Base-by-base conservation (phyloP, 35 echinoderm and acorn worm species). In the Apostichopus parvimensis region DNA sequence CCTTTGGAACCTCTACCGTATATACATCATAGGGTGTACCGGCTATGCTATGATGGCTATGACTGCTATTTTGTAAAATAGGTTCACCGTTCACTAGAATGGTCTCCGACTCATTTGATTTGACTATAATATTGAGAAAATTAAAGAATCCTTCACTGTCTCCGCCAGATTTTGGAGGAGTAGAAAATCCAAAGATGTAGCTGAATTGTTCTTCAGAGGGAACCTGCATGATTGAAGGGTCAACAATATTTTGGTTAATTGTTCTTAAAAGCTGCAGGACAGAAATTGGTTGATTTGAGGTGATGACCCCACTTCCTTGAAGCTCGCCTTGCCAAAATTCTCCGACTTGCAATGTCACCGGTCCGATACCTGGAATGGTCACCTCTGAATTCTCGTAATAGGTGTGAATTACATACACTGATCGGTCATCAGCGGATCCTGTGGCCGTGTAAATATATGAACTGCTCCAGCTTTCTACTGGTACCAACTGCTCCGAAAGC, bases 201-300 rank as follows among this genome's bases (percentile, higher is more conserved):
- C 85, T 87, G 85, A 92, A 95, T 24, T 95, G 94, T 57, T 92
- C 91, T 64, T 82, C 91, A 26, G 94, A 87, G 1, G 94, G 94
- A 68, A 95, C 68, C 60, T 95, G 94, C 5, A 92, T 95, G 17
- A 95, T 57, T 0, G 94, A 95, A 21, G 94, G 94, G 24, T 95
- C 94, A 5, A 95, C 94, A 6, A 55, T 86, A 21, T 13, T 6
- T 7, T 82, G 78, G 62, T 95, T 90, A 14, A 95, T 84, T 1
- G 78, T 65, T 24, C 61, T 73, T 57, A 95, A 60, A 20, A 59
- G 77, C 78, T 95, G 94, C 60, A 92, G 17, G 34, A 95, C 90
- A 18, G 86, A 56, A 20, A 75, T 73, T 4, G 94, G 94, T n/a
- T 90, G 64, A 68, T 23, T 95, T 20, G 91, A 81, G 11, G 86